These are phyloP conservation scores for Haliclystus octoradiatus DNA, from an alignment of 30 jellyfish, hydroid and myxozoan genomes.

Conservation along the genomic window DNA sequence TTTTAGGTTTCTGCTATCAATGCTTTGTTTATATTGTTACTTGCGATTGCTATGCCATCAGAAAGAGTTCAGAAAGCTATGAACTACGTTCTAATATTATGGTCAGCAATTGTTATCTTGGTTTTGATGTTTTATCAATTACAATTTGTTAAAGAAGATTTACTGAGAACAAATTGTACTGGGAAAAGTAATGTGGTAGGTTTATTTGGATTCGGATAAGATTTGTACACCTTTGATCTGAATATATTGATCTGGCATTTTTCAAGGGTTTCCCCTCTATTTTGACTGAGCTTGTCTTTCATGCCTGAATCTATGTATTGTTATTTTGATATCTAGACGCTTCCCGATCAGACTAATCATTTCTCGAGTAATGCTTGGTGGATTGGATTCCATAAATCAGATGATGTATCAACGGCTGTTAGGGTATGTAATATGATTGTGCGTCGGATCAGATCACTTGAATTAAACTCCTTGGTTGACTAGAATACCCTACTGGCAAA, in stretches of 20 bases:
- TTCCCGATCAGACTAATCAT: slow-evolving; percentile 30
- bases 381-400: slow-evolving; percentile 89
- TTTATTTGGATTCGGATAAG: not conserved
- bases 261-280: too few relatives aligned
- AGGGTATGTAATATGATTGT: slow-evolving; percentile 46
- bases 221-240: not conserved
- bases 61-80: slow-evolving; percentile 50
- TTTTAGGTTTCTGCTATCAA: slow-evolving; percentile 90
- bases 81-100: slow-evolving; percentile 65
- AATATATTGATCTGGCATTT: not conserved
- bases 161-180: slow-evolving; percentile 71
- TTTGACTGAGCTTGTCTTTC: too few relatives aligned
- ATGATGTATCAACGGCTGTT: slow-evolving; percentile 67
- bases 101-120: slow-evolving; percentile 83
- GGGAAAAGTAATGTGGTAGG: slow-evolving; percentile 6
- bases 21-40: slow-evolving; percentile 58
- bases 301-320: too few relatives aligned
- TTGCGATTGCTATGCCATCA: slow-evolving; percentile 88
- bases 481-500: too few relatives aligned
- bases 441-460: too few relatives aligned
- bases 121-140: slow-evolving; percentile 87
- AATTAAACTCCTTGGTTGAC: too few relatives aligned
- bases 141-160: slow-evolving; percentile 68
- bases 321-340: too few relatives aligned
- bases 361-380: slow-evolving; percentile 83